These are phyloP conservation scores for Thelaira solivaga DNA, from an alignment of 2,888 invertebrate species.

Conservation along the genomic window DNA sequence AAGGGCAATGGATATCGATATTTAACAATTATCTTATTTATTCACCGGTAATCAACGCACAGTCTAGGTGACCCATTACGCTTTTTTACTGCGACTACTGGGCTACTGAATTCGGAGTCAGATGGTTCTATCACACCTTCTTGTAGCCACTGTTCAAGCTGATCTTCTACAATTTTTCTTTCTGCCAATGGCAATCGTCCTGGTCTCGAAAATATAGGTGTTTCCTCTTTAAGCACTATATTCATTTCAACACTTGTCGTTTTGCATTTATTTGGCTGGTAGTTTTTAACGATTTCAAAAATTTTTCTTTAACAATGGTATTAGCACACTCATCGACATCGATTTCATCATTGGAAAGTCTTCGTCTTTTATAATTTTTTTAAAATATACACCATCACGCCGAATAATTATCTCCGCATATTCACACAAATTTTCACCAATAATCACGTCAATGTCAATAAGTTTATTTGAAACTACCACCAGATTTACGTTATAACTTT, in stretches of 20 bases:
- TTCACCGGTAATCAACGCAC: not conserved
- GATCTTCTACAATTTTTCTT: slow-evolving; percentile 17
- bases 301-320: slow-evolving; percentile 29
- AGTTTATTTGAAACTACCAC: not conserved
- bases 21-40: not conserved
- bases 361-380: not conserved
- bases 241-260: slow-evolving; percentile 63
- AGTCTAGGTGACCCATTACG: not conserved
- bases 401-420: slow-evolving; percentile 27
- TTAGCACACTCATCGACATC: not conserved
- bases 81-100: not conserved
- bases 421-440: slow-evolving; percentile 24
- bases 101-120: not conserved
- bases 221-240: slow-evolving; percentile 66
- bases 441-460: slow-evolving; percentile 15
- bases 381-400: slow-evolving; percentile 19
- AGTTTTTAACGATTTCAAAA: slow-evolving; percentile 57
- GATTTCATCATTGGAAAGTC: slow-evolving; percentile 1
- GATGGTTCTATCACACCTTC: not conserved
- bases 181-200: slow-evolving; percentile 41
- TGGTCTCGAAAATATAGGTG: slow-evolving; percentile 43
- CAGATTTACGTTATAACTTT: not conserved
- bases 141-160: not conserved
- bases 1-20: slow-evolving; percentile 65
- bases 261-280: slow-evolving; percentile 61